Base-by-base conservation (phyloP, 2,113 vertebrate species). In the Gobiocypris rarus region DNA sequence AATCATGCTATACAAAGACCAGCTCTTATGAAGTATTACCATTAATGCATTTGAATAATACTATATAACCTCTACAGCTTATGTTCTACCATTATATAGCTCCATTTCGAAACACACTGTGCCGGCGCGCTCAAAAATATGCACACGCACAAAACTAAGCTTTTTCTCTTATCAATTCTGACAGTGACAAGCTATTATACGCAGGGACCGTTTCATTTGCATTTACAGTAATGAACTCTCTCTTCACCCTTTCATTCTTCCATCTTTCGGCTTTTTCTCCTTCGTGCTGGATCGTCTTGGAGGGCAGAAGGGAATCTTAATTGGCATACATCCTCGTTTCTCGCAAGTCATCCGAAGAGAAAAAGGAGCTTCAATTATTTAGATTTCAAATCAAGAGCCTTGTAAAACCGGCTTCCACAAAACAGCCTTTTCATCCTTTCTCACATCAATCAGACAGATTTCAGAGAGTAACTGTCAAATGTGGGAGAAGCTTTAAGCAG, bases 281-380 rank as follows among this genome's bases (percentile, higher is more conserved):
- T 79, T 86, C 54, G 26, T 89, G 88, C 82, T 79, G 85, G 85
- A 90, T 93, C 86, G 67, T 90, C 88, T 90, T 90, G 86, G 89
- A 93, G 88, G 91, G 89, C 90, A 91, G 86, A 88, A 88, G 91
- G 86, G 88, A 91, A 90, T 91, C 91, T 92, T 94, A 94, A 94
- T 94, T 94, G 93, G 91, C 86, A 81, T 87, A 89, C 79, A 90
- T 88, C 87, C 88, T 89, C 85, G 85, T 91, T 87, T 86, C 90
- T 92, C 89, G 89, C 85, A 88, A 71, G 75, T 83, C 81, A 89
- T 84, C 87, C 84, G 85, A 89, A 89, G 61, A 91, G 91, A 89
- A 85, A 90, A 90, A 90, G 15, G 22, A 84, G 89, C 86, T 90
- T 91, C 89, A 92, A 93, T 93, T 90, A 93, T 93, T 91, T 91